Base-by-base conservation (phyloP, 2,888 invertebrate genomes). In the Dilophus febrilis region DNA sequence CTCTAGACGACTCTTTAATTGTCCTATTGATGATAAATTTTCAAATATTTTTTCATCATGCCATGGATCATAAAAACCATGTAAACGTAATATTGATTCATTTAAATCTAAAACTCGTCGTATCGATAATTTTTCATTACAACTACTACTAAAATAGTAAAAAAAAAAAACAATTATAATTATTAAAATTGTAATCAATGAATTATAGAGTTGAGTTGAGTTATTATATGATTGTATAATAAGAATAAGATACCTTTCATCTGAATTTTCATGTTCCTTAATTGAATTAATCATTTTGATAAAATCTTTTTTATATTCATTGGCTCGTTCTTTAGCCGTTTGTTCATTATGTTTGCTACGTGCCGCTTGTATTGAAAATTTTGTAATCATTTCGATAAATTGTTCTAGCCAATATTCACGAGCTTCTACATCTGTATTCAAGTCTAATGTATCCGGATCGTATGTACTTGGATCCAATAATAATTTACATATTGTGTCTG, bases 381-480 rank as follows among this genome's bases (percentile, higher is more conserved):
- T 87, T 48, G 79, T 77, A 13, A 85, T 78, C 50, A 88, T 77
- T 47, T 77, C 79, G 57, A 86, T 82, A 56, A 95, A 85, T 59
- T 91, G 90, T 46, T 78, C 72, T 35, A 95, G 70, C 95, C 95
- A 97, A 62, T 94, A 95, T 48, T 69, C 74, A 57, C 85, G 74
- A 12, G 92, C 94, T 56, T 84, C 82, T 47, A 71, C 68, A 59
- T 95, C 90, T 51, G 74, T 72, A 44, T 82, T 74, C 42, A 97
- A 70, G 64, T 95, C 90, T 47, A 91, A 77, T 26, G 90, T 88
- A 60, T 97, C 95, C 2, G 95, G 90, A 57, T 74, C 73, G 66
- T 95, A 95, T 53, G 72, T 71, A 48, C 71, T 68, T 40, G 82
- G 78, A 61, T 87, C 77, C 48, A 71, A 69, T 44, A 95, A 66